Base-by-base conservation (phyloP, 2,888 invertebrate genomes). In the Stenchaetothrips biformis region DNA sequence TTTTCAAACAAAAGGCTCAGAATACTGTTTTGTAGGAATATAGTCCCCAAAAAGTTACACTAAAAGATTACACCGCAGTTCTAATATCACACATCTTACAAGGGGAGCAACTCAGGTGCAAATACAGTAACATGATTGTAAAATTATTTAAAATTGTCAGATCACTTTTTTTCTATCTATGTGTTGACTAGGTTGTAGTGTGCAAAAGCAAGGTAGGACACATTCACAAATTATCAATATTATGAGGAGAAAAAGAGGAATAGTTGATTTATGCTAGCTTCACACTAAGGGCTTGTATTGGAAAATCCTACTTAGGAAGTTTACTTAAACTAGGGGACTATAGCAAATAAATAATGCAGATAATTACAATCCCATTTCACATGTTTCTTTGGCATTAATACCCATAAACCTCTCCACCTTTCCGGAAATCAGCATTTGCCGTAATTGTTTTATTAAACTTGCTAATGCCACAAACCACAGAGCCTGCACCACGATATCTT, bases 371-470 rank as follows among this genome's bases (percentile, higher is more conserved):
- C 78, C 74, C 80, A 80, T 53, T 80, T 53, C 81, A 78, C 79
- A 81, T 62, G 79, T 82, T 79, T 83, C 21, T 83, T 83, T 37
- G 82, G 83, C 79, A 82, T 80, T 83, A 82, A 79, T 82, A 86
- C 79, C 94, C 96, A 79, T 89, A 90, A 0, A 94, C 94, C 78
- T 93, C 94, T 0, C 95, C 95, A 8, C 92, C 91, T 87, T 96
- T 96, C 82, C 96, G 90, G 85, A 90, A 93, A 87, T 96, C 96
- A 0, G 94, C 92, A 86, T 94, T 95, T 0, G 92, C 94, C 84
- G 89, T 90, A 78, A 95, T 91, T 0, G 89, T 91, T 0, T 90
- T 90, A 74, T 88, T 89, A 80, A 90, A 88, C 82, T 89, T 90
- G 78, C 88, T 89, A 25, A 95, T 88, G 0, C 92, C 93, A 85